phyloP scores from a whole-genome alignment of 2,888 invertebrate genomes.

The Bombylius discolor region DNA sequence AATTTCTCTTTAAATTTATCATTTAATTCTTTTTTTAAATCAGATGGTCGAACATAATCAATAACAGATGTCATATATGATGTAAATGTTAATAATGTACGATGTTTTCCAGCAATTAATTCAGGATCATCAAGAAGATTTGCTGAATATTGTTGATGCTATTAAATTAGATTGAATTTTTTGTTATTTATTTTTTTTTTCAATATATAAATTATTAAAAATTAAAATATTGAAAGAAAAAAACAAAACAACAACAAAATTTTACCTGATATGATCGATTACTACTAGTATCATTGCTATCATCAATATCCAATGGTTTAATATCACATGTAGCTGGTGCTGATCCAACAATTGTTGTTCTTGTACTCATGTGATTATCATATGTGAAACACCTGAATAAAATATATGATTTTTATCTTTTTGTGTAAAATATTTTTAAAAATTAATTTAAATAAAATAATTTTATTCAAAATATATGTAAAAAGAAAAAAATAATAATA shows the following conservation, averaged over 20 bases:
- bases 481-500: too few relatives aligned
- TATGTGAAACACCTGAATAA: slow-evolving; percentile 30
- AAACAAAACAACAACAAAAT: background rate
- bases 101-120: slow-evolving; percentile 75
- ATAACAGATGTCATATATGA: slow-evolving; percentile 92
- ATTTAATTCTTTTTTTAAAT: slow-evolving; percentile 91
- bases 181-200: background rate
- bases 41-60: slow-evolving; percentile 90
- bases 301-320: slow-evolving; percentile 29
- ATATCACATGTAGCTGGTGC: slow-evolving; percentile 23
- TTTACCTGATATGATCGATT: slow-evolving; percentile 20
- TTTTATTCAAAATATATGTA: too few relatives aligned
- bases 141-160: slow-evolving; percentile 55
- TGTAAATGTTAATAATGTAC: slow-evolving; percentile 74
- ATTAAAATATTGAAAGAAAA: background rate
- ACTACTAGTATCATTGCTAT: slow-evolving; percentile 21
- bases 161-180: background rate
- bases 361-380: slow-evolving; percentile 26
- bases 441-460: too few relatives aligned
- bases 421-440: too few relatives aligned
- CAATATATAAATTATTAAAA: background rate
- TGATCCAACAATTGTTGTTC: slow-evolving; percentile 31
- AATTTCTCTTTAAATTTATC: slow-evolving; percentile 93
- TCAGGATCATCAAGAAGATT: slow-evolving; percentile 89
- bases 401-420: too few relatives aligned